Evolutionary conservation across 2,888 invertebrate species (phyloP).

Genomic region (Drymonia ruficornis): DNA sequence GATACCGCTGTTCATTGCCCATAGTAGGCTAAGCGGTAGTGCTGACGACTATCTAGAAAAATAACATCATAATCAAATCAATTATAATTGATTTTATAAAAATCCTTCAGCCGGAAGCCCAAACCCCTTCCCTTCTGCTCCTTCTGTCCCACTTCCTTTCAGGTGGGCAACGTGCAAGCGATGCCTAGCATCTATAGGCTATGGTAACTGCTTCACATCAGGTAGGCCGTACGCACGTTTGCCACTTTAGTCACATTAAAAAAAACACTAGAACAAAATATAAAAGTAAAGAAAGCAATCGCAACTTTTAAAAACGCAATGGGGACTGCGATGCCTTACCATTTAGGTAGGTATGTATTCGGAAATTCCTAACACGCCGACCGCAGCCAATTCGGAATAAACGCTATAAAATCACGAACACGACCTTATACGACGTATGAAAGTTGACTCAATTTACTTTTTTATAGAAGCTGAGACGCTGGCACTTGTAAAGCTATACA

Average conservation of each 20-base stretch:
- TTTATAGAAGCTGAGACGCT: background rate
- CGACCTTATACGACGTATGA: background rate
- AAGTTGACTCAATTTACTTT: constrained; percentile 2
- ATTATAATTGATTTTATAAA: too few relatives aligned
- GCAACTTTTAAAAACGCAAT: background rate
- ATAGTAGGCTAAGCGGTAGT: background rate
- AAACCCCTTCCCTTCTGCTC: too few relatives aligned
- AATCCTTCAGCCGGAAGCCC: too few relatives aligned
- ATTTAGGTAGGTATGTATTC: too few relatives aligned
- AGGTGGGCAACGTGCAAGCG: too few relatives aligned
- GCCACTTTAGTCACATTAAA: too few relatives aligned
- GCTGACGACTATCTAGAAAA: background rate
- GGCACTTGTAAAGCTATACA: constrained; percentile 26
- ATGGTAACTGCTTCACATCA: too few relatives aligned
- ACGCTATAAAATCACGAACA: background rate
- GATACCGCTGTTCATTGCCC: background rate
- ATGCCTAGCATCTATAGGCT: too few relatives aligned
- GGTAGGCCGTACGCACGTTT: too few relatives aligned
- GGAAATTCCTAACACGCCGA: background rate
- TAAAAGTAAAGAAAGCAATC: background rate
- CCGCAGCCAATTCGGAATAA: background rate
- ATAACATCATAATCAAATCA: background rate
- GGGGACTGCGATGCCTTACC: background rate
- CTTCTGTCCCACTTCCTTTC: too few relatives aligned
- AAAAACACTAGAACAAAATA: too few relatives aligned